Base-by-base conservation (phyloP, 92 coral and sea anemone species). In the Phenganax marumi region DNA sequence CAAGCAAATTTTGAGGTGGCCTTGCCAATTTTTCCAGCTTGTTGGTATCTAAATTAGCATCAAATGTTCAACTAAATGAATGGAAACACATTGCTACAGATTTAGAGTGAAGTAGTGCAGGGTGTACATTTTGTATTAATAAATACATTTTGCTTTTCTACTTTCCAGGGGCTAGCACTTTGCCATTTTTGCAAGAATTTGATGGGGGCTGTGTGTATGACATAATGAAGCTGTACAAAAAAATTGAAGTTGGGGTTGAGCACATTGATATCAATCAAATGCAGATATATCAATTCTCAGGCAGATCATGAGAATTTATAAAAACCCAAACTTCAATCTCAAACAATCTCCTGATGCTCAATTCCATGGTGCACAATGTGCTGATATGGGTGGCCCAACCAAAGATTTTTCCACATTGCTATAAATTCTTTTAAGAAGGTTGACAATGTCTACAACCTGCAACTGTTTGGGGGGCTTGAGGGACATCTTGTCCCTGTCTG, bases 381-480 rank as follows among this genome's bases (percentile, higher is more conserved):
- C 92, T 3, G 90, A 90, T 51, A 75, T 90, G 79, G 88, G 92
- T 16, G 88, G 92, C 9, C 89, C 89, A 46, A 86, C 85, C 8
- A 89, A 78, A 55, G 89, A 74, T 89, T 64, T 54, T 89, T 89
- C 39, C 84, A 82, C 72, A 18, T 55, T 49, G 89, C 88, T 68
- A 70, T 83, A n/a, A 18, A 74, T 10, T 50, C 70, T 12, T 62
- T 89, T 12, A 69, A 25, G 16, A 77, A 85, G 61, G 86, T 89
- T 16, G 91, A 89, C 33, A 73, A 66, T 47, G 70, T 72, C 5
- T 85, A 50, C 86, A 89, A 89, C 48, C 43, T 84, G 7, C 86
- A 87, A 81, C 79, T 89, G n/a, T 89, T 90, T 87, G 90, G 88
- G 9, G 90, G 92, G 24, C 73, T 52, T 39, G 14, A 57, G 16